Conservation (phyloP, 1,140 invertebrate genomes). For the Drosophila dunni region DNA sequence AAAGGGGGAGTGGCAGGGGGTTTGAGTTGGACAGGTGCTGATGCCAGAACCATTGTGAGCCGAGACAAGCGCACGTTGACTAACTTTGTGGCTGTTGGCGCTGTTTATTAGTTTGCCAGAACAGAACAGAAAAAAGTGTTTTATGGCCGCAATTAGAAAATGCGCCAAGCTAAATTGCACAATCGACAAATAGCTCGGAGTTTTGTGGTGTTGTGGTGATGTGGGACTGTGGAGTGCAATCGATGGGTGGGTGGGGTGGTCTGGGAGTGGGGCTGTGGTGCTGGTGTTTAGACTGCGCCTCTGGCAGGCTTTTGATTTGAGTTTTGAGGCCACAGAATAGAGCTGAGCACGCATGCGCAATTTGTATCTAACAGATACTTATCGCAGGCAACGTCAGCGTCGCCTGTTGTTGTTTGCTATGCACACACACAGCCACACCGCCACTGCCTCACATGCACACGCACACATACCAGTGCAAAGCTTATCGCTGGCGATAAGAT, state of each 20-base stretch:
- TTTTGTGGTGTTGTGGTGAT: no score
- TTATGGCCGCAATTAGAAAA: conserved; percentile 79
- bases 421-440: conserved; percentile 27
- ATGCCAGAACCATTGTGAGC: conserved; percentile 28
- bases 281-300: neutral
- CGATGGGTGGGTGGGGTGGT: conserved; percentile 12
- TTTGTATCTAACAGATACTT: conserved; percentile 80
- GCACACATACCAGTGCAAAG: conserved; percentile 18
- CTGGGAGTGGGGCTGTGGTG: neutral
- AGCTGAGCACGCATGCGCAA: conserved; percentile 78
- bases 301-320: conserved; percentile 7
- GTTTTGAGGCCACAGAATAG: conserved; percentile 11
- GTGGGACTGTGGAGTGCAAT: conserved; percentile 21
- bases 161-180: conserved; percentile 76
- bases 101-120: conserved; percentile 78
- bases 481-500: conserved; percentile 77
- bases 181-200: conserved; percentile 67
- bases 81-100: conserved; percentile 41
- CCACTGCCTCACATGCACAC: conserved; percentile 8
- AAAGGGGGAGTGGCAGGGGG: neutral
- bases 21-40: conserved; percentile 37
- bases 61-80: conserved; percentile 54
- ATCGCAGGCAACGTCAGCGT: conserved; percentile 55
- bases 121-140: conserved; percentile 60
- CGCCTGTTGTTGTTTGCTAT: conserved; percentile 53